Evolutionary conservation across 2,113 vertebrate genomes (phyloP), one percentile per base, ranked within the genome.

Genomic region (Rhegmatorhina hoffmannsi): DNA sequence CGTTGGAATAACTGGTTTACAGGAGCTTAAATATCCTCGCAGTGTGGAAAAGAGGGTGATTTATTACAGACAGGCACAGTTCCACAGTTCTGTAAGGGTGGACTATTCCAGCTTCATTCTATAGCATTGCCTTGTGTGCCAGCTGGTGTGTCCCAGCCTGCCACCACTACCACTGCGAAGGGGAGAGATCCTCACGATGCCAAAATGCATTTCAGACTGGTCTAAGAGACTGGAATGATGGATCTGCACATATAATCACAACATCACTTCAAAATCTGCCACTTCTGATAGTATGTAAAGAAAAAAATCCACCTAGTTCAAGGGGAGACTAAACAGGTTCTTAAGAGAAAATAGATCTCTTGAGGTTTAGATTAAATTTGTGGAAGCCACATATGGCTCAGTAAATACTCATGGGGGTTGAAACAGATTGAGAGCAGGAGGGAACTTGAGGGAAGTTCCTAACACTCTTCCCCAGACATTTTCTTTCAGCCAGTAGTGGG

Each of bases 201-300:
- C 70, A 88, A 59, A 90, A 36, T 11, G 36, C 24, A 36, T n/a
- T 81, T 66, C 81, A 77, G 81, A 46, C 58, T 34, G 40, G 13
- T 49, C 38, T 6, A 8, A 67, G 72, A 46, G 68, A 31, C 24
- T 73, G 67, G 20, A 34, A 63, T 64, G 63, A 69, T 38, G 55
- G 64, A 56, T 53, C 64, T 89, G 73, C 59, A 69, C 26, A 7
- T 1, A 28, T 70, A 66, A 66, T 24, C 59, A 56, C 23, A 50
- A 5, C 12, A 49, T n/a, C 2, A 1, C 76, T 52, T 66, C 36
- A 58, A 80, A 70, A 87, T 34, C 59, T 44, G 49, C 23, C 55
- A 28, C 34, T 79, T 59, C 4, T 55, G 34, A 60, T 10, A 24
- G 17, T 0, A 0, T 0, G 1, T 62, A 47, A 43, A 52, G 67